Evolutionary conservation across 2,113 vertebrate species (phyloP).

Genomic region (Carassius auratus): DNA sequence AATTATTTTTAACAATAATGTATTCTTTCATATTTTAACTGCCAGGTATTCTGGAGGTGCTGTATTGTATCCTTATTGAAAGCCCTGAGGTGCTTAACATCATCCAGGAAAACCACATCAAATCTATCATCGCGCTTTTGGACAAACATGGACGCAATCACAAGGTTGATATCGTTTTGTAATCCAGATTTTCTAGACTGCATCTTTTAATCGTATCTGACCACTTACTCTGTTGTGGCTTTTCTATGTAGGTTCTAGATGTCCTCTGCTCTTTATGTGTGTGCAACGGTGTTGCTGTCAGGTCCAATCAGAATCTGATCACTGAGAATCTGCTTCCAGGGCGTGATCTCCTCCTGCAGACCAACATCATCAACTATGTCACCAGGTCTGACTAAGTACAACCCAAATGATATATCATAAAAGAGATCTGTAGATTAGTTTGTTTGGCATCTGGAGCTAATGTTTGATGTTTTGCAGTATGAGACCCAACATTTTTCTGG

Average conservation of each 20-base stretch:
- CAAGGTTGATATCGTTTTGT: conserved; percentile 75
- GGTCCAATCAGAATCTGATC: conserved; percentile 95
- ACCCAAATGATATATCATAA: not conserved
- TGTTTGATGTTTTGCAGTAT: conserved; percentile 76
- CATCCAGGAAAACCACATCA: conserved; percentile 94
- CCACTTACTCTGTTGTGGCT: not conserved
- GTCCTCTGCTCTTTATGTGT: conserved; percentile 93
- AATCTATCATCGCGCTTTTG: conserved; percentile 91
- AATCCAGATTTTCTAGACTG: not conserved
- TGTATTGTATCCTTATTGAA: conserved; percentile 93
- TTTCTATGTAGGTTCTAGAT: conserved; percentile 81
- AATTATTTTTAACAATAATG: not conserved
- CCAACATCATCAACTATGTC: conserved; percentile 88
- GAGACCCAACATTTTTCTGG: conserved; percentile 92
- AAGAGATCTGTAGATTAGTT: not conserved
- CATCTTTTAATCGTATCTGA: not conserved
- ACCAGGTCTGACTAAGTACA: conserved; percentile 77
- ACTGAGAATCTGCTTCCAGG: conserved; percentile 92
- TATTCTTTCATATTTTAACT: not conserved
- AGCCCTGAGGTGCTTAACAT: conserved; percentile 94
- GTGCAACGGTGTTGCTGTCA: conserved; percentile 91
- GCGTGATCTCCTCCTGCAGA: conserved; percentile 89
- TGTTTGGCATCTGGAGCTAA: not conserved
- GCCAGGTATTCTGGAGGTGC: conserved; percentile 92
- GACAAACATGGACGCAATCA: conserved; percentile 95